phyloP scores from a whole-genome alignment of 2,888 invertebrate species.

The Dicyrtoma fusca region DNA sequence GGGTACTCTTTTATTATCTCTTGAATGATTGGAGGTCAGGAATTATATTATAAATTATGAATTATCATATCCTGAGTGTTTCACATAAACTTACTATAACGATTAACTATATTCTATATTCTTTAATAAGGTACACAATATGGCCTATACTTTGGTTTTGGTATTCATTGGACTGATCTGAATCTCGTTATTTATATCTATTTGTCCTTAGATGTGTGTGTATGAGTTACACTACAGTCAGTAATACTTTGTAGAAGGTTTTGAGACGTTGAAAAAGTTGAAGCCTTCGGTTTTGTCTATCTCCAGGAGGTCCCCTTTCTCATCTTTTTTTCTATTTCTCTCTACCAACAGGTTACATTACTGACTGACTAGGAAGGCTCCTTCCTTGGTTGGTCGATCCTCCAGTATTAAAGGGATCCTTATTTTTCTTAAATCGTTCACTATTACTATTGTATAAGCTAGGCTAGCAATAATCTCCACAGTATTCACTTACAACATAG shows the following conservation, averaged over 20 bases:
- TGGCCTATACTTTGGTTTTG: not conserved
- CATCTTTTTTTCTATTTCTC: conserved; percentile 27
- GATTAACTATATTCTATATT: not conserved
- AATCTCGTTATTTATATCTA: too few relatives aligned
- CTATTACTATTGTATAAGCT: too few relatives aligned
- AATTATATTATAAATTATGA: not conserved
- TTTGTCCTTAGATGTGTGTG: too few relatives aligned
- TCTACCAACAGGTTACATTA: not conserved
- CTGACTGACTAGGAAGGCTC: not conserved
- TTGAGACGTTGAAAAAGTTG: not conserved
- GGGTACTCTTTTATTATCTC: too few relatives aligned
- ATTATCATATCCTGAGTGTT: not conserved
- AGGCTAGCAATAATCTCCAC: too few relatives aligned
- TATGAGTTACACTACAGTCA: too few relatives aligned
- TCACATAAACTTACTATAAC: not conserved
- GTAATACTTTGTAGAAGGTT: too few relatives aligned
- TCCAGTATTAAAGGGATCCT: too few relatives aligned
- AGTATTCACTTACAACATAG: too few relatives aligned
- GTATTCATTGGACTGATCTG: too few relatives aligned
- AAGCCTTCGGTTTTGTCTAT: conserved; percentile 35
- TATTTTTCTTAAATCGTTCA: too few relatives aligned
- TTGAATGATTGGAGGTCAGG: not conserved
- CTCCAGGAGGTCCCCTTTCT: conserved; percentile 41
- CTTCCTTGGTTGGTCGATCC: too few relatives aligned
- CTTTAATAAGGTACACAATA: not conserved